These are phyloP conservation scores for Oncorhynchus clarkii DNA, from an alignment of 2,113 vertebrate species.

Conservation along the genomic window DNA sequence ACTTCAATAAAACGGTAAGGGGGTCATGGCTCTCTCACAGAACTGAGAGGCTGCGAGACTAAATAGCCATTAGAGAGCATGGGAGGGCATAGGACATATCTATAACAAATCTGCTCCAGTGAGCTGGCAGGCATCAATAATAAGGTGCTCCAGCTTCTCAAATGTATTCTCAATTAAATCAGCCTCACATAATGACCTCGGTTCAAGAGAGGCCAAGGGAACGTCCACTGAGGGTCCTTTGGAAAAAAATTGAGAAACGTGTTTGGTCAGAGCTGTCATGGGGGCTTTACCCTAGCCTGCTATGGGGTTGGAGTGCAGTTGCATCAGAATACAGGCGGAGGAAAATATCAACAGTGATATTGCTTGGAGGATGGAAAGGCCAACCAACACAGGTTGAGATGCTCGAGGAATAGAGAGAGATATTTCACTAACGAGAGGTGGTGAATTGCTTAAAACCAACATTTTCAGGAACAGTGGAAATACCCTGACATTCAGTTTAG, in stretches of 20 bases:
- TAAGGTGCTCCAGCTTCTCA: constrained; percentile 30
- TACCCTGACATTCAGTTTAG: too few relatives aligned
- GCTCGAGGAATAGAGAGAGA: background rate
- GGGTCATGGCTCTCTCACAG: constrained; percentile 28
- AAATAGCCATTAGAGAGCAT: constrained; percentile 60
- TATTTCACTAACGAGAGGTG: too few relatives aligned
- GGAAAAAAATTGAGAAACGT: constrained; percentile 29
- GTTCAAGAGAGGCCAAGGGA: constrained; percentile 35
- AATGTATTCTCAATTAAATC: constrained; percentile 66
- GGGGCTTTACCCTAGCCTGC: background rate
- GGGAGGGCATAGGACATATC: constrained; percentile 60
- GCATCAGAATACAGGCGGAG: background rate
- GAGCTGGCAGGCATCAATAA: constrained; percentile 63
- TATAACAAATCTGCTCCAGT: constrained; percentile 66
- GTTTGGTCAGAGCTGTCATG: constrained; percentile 12
- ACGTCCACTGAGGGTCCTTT: constrained; percentile 20
- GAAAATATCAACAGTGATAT: background rate
- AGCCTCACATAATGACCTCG: constrained; percentile 46
- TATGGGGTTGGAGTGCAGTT: background rate
- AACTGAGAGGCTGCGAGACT: constrained; percentile 44
- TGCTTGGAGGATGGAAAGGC: background rate
- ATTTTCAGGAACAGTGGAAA: too few relatives aligned
- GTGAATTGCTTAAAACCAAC: too few relatives aligned
- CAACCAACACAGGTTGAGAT: background rate
- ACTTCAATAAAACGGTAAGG: constrained; percentile 39